Base-by-base conservation (phyloP, 2,113 vertebrate species). In the Myxocyprinus asiaticus region DNA sequence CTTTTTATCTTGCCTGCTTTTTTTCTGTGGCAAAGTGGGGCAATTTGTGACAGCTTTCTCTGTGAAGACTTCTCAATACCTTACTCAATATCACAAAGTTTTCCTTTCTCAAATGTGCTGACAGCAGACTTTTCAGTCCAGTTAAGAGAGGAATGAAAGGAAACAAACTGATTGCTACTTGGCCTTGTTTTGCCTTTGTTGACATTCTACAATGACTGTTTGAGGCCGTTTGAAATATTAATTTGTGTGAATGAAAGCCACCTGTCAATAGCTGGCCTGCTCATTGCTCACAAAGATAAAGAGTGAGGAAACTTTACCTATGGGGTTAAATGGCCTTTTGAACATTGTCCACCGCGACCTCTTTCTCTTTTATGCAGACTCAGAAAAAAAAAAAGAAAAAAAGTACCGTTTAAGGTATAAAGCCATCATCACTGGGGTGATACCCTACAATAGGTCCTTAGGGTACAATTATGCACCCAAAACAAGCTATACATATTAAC, bases 91-190 rank as follows among this genome's bases (percentile, higher is more conserved):
- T 61, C 48, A 15, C 77, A 4, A n/a, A 67, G 14, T 22, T 79
- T 73, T 33, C 66, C 11, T 63, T 59, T 4, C 44, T 59, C 44
- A 67, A 44, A 80, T 58, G 53, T 6, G 51, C 10, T 56, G 68
- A 50, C 69, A 48, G 53, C 48, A 76, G 48, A 55, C 48, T 51
- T 78, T 73, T 83, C n/a, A 78, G 76, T 83, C 86, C 82, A 0
- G 55, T 58, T 6, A 15, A 15, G 7, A n/a, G 22, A 56, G 9
- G 6, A 56, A 56, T n/a, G 55, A 55, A 83, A 88, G 89, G 82
- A 85, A 86, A 80, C 83, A 78, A 76, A 86, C 88, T 88, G 89
- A 90, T 33, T 88, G 86, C 84, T 85, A 90, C 89, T 89, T 88
- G 89, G 85, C 44, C 43, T 56, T 85, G 22, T n/a, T 63, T 50